Evolutionary conservation across 2,797 vertebrate species (phyloP), one percentile per base, ranked within the genome.

Genomic region (Ctenopoma kingsleyae): DNA sequence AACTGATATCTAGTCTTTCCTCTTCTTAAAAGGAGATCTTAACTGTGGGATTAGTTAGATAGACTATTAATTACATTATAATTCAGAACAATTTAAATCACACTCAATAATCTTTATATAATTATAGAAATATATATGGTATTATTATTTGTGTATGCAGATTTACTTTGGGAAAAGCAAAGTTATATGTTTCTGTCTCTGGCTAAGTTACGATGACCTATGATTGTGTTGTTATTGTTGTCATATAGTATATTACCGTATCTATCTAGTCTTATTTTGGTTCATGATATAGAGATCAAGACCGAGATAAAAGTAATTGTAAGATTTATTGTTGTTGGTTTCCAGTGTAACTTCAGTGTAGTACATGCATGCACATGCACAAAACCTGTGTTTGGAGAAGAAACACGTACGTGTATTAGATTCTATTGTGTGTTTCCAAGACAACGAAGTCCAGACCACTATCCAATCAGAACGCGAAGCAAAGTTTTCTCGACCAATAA

Each of bases 401-500:
- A 59, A 17, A 56, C 22, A 0, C 9, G 10, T 16, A 9, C 48
- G 55, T 53, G 52, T 61, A 4, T 36, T 17, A 2, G 4, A 6
- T 30, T 73, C 27, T 57, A 5, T 22, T 50, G 53, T 8, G n/a
- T 10, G 43, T 44, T n/a, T 8, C 43, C 9, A 44, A n/a, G 71
- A 23, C 54, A 74, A 84, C 82, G n/a, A 1, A 55, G 1, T 12
- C 13, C 12, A 16, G 13, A 5, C 10, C 8, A 35, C 20, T 19
- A 22, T 46, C 81, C 74, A 87, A 84, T 78, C 56, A 62, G n/a
- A 69, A 43, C 9, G 5, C 6, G 2, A 25, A 10, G 27, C 8
- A 5, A 23, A 44, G 2, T 49, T 62, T 1, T 2, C 6, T 59
- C 0, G 16, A 27, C 85, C 82, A 89, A 89, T 87, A 7, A 54